These are phyloP conservation scores for Dione juno DNA, from an alignment of 2,888 invertebrate species.

Conservation along the genomic window DNA sequence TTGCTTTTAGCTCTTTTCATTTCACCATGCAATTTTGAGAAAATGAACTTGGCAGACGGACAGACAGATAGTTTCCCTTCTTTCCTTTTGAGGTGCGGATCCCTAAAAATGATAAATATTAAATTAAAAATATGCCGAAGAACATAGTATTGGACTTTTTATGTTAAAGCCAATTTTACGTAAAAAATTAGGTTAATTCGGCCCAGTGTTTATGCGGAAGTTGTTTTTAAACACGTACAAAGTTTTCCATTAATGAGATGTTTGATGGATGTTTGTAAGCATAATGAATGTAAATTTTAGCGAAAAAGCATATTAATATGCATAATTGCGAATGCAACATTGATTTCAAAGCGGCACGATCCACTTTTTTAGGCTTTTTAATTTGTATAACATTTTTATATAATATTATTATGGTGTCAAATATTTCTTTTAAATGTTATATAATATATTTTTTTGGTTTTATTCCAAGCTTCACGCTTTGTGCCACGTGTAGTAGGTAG, in stretches of 20 bases:
- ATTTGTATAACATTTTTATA: conserved; percentile 11
- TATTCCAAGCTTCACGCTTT: neutral
- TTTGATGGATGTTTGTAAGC: conserved; percentile 36
- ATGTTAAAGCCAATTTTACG: conserved; percentile 27
- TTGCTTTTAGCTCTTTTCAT: too few species aligned
- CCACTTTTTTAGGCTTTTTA: conserved; percentile 10
- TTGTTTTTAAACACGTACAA: conserved; percentile 34
- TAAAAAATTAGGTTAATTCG: conserved; percentile 28
- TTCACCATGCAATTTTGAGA: too few species aligned
- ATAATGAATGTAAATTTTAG: conserved; percentile 41
- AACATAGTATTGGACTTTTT: neutral
- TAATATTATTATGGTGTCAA: neutral
- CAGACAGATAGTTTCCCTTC: too few species aligned
- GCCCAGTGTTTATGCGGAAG: conserved; percentile 39
- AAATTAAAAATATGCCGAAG: neutral
- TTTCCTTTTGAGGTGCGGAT: too few species aligned
- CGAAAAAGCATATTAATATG: conserved; percentile 30
- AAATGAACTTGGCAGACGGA: too few species aligned
- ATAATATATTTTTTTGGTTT: too few species aligned
- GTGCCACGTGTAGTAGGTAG: too few species aligned
- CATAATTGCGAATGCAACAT: conserved; percentile 20
- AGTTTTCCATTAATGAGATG: conserved; percentile 41
- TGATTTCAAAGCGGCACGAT: conserved; percentile 11
- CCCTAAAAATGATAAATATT: neutral
- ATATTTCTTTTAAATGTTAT: neutral